Conservation (phyloP, 2,888 invertebrate species). For the Maniola hyperantus region DNA sequence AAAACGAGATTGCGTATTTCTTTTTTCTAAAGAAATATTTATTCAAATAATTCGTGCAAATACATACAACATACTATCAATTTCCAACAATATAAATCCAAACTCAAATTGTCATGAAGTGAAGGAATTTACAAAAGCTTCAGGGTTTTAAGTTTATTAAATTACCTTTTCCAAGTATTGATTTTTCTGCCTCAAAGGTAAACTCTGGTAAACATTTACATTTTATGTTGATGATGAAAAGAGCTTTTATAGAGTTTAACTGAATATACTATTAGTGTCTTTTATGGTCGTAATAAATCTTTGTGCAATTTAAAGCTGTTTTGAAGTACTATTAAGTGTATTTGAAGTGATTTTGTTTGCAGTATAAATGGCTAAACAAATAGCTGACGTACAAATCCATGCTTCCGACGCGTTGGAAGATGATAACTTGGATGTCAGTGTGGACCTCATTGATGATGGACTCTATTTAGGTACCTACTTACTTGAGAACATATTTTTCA, state of each 20-base stretch:
- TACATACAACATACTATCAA: background rate
- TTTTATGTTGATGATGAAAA: conserved; percentile 2
- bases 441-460: conserved; percentile 69
- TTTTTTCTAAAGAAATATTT: conserved; percentile 6
- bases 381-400: conserved; percentile 67
- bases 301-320: background rate
- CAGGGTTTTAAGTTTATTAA: background rate
- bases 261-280: background rate
- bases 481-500: background rate
- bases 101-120: background rate
- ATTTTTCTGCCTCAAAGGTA: conserved; percentile 30
- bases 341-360: conserved; percentile 9
- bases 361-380: conserved; percentile 53
- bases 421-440: conserved; percentile 62
- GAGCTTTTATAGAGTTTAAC: background rate
- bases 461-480: conserved; percentile 62
- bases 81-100: background rate
- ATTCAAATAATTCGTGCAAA: background rate
- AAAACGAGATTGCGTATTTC: too few relatives aligned
- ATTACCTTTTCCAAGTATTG: conserved; percentile 29
- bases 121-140: background rate
- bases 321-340: background rate
- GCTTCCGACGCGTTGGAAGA: conserved; percentile 55
- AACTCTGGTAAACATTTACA: conserved; percentile 30
- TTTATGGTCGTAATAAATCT: background rate